Evolutionary conservation across 2,797 vertebrate species (phyloP).

Genomic region (Trachops cirrhosus): DNA sequence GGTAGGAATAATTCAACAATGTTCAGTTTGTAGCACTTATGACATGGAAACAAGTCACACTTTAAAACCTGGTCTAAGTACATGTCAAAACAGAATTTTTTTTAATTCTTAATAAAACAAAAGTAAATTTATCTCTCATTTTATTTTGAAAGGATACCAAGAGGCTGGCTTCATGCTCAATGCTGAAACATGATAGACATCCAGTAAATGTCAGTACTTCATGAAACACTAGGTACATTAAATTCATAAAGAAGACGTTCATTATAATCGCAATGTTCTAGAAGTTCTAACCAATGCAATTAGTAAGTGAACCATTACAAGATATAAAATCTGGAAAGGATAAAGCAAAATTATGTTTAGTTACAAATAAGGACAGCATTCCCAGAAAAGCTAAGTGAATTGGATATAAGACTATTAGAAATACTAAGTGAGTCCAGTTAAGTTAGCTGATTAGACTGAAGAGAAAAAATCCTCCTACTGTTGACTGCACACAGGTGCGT

Average conservation of each 20-base stretch:
- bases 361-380: background rate
- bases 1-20: background rate
- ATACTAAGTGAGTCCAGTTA: background rate
- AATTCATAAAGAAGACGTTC: background rate
- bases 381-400: background rate
- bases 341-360: background rate
- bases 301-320: background rate
- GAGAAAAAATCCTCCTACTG: background rate
- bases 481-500: background rate
- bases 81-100: background rate
- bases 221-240: background rate
- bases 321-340: background rate
- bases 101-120: background rate
- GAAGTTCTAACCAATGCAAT: background rate
- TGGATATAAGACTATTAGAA: background rate
- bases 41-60: background rate
- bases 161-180: background rate
- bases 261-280: background rate
- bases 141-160: background rate
- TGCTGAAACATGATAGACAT: background rate
- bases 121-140: background rate
- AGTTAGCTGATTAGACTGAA: background rate
- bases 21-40: background rate
- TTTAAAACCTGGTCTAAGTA: background rate
- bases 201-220: background rate